Evolutionary conservation across 2,797 vertebrate species (phyloP), one percentile per base, ranked within the genome.

Genomic region (Amblyopsis hoosieri): DNA sequence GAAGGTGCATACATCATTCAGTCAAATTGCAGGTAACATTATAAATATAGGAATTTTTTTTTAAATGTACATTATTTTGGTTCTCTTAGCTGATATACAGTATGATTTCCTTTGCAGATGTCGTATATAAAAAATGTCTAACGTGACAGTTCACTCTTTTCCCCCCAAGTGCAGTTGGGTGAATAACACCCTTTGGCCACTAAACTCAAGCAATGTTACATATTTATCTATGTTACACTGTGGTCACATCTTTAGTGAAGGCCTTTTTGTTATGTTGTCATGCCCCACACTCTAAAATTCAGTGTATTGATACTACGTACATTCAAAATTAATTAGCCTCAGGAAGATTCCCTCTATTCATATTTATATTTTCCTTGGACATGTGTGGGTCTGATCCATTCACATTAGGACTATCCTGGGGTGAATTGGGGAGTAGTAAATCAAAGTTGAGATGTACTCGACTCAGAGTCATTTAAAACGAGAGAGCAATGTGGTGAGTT

Each of bases 1-100:
- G 75, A 78, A 72, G 68, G 63, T 76, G 64, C 69, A 78, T 74
- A 66, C 75, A 72, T 71, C 79, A 74, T 79, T 78, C 77, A 62
- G 73, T 79, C 81, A 82, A 80, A 81, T 78, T 82, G 85, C 74
- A 83, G 83, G 71, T 86, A 60, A 81, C 60, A 19, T 81, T 67
- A 92, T 93, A 93, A 93, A 93, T 93, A 94, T 90, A 90, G 89
- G 85, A 77, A 83, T 69, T 85, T 87, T 88, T 84, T 84, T 80
- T 81, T 7, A 75, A 90, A 91, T 91, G 84, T 91, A 91, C 89
- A 92, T 66, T 54, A 86, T 92, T 94, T 94, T 92, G 92, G 92
- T 93, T 87, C 80, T 82, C 62, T 86, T 86, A 91, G 91, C 92
- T 89, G 85, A 91, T 89, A 74, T 79, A 86, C 74, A 89, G 67